phyloP scores from a whole-genome alignment of 35 echinoderm and acorn worm genomes.

The Strongylocentrotus purpuratus region DNA sequence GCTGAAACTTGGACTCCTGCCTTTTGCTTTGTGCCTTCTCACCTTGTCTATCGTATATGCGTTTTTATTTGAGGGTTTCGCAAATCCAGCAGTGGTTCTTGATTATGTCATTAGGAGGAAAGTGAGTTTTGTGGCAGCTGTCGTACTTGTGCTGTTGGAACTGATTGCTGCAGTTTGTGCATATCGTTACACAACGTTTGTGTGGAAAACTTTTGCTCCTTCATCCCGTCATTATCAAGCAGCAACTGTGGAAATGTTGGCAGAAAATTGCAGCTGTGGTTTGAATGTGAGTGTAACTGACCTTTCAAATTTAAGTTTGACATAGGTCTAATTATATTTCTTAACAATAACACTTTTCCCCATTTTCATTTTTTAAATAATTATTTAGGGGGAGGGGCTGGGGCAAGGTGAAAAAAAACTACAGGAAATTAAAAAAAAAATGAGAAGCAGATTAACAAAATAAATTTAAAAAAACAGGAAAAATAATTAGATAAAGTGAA shows the following conservation, averaged over 20 bases:
- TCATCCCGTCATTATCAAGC: neutral
- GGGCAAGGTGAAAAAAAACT: no score
- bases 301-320: no score
- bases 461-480: no score
- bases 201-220: constrained; percentile 59
- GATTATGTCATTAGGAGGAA: constrained; percentile 73
- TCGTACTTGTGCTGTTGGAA: constrained; percentile 62
- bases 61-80: constrained; percentile 81
- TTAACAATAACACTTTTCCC: no score
- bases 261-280: constrained; percentile 22
- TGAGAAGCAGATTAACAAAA: no score
- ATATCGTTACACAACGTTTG: constrained; percentile 61
- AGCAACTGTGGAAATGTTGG: constrained; percentile 6
- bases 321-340: no score
- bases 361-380: no score
- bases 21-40: constrained; percentile 75
- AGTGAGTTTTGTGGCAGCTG: constrained; percentile 57
- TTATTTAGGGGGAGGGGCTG: no score
- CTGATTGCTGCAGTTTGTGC: constrained; percentile 72
- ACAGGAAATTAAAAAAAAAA: no score
- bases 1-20: constrained; percentile 59
- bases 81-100: constrained; percentile 77
- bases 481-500: no score
- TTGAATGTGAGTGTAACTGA: constrained; percentile 19
- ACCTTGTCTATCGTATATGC: constrained; percentile 63